Base-by-base conservation (phyloP, 2,113 vertebrate species). In the Lepus americanus region DNA sequence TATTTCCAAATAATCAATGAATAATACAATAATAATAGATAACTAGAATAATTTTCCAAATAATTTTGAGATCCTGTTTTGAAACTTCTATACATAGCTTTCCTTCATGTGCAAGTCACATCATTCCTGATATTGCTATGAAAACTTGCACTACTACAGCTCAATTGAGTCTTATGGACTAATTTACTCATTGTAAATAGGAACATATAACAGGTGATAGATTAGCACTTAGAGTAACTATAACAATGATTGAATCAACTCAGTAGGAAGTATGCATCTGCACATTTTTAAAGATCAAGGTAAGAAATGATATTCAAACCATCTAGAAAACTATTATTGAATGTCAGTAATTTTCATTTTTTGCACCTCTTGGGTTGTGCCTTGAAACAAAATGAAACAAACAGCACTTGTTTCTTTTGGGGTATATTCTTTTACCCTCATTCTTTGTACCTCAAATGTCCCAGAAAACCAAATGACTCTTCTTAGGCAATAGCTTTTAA, bases 191-290 rank as follows among this genome's bases (percentile, higher is more conserved):
- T 77, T 78, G 27, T 29, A 85, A 73, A 53, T 66, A 63, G 36
- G 36, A 78, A 88, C 33, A 63, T 16, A 66, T n/a, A 86, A 64
- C 55, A 74, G 69, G n/a, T 81, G 80, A 85, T 27, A 81, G 59
- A 77, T 84, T 80, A 90, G 9, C 49, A 81, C 10, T 59, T 90
- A 77, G 0, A 63, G 3, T 77, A 96, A 87, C n/a, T 36, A 36
- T 80, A 92, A 79, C 29, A 94, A 87, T 44, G 29, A 49, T 11
- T 49, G 20, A 79, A 92, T 79, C 74, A 84, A 90, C 61, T 89
- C 63, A 85, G 31, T 80, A 73, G 55, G 33, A 85, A 93, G 5
- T 64, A 44, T 39, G 5, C 16, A 86, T 69, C 12, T 90, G 27
- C 2, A 14, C 29, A 61, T 67, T 81, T 90, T 95, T 23, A 93